These are phyloP conservation scores for Romanomermis culicivorax DNA, from an alignment of 2,888 invertebrate species.

Conservation along the genomic window DNA sequence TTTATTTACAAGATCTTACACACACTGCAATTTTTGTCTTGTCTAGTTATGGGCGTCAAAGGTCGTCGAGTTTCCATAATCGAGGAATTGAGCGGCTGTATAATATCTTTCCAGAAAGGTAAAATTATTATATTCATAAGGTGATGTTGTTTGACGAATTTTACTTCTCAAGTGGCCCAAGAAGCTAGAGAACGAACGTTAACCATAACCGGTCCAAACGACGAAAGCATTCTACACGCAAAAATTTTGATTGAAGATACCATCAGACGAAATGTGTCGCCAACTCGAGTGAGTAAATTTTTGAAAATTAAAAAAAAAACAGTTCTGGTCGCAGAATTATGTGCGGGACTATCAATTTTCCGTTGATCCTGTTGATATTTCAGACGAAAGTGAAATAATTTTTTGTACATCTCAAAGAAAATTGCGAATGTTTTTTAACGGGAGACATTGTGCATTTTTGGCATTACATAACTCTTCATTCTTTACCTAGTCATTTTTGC, in stretches of 20 bases:
- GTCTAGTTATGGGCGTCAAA: conserved; percentile 87
- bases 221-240: conserved; percentile 74
- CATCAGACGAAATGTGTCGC: conserved; percentile 77
- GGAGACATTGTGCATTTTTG: no score
- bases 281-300: conserved; percentile 37
- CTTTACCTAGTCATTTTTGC: no score
- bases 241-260: conserved; percentile 83
- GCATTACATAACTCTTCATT: no score
- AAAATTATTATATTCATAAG: not conserved
- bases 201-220: conserved; percentile 77
- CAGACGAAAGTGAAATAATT: no score
- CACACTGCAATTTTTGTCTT: not conserved
- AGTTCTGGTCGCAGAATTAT: no score
- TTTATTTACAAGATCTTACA: not conserved
- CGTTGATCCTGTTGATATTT: no score
- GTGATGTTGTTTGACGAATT: not conserved
- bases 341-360: no score
- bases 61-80: conserved; percentile 93
- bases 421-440: no score
- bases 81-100: conserved; percentile 91
- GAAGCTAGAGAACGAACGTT: conserved; percentile 81
- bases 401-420: no score
- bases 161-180: conserved; percentile 54
- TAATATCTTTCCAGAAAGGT: conserved; percentile 98
- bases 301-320: no score